These are phyloP conservation scores for Mantis religiosa DNA, from an alignment of 2,888 invertebrate genomes.

Conservation along the genomic window DNA sequence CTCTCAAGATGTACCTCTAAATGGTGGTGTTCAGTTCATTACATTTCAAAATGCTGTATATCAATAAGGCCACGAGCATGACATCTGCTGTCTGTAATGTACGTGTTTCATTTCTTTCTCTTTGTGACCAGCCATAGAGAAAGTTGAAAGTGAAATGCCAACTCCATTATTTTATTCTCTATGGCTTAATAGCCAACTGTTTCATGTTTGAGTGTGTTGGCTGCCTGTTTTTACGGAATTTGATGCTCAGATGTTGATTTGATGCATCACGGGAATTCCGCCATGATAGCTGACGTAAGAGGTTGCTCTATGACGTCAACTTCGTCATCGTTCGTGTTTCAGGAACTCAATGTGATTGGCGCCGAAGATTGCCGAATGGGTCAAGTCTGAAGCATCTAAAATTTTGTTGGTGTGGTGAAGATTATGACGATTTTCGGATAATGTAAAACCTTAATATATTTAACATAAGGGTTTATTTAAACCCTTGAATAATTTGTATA, in stretches of 20 bases:
- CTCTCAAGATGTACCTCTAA: too few species aligned
- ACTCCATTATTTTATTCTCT: not conserved
- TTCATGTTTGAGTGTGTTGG: not conserved
- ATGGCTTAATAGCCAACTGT: not conserved
- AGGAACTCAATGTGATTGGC: slow-evolving; percentile 49
- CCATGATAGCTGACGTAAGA: slow-evolving; percentile 36
- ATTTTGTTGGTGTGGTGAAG: slow-evolving; percentile 55
- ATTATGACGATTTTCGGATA: slow-evolving; percentile 48
- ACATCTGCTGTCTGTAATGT: not conserved
- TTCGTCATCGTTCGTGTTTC: slow-evolving; percentile 49
- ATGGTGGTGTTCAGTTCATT: too few species aligned
- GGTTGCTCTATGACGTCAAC: slow-evolving; percentile 35
- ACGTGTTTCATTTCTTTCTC: not conserved
- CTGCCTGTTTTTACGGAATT: not conserved
- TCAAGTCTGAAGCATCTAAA: slow-evolving; percentile 63
- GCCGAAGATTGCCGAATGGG: slow-evolving; percentile 64
- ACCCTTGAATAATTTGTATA: slow-evolving; percentile 35
- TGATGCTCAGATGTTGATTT: not conserved
- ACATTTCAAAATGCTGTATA: too few species aligned
- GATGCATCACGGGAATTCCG: slow-evolving; percentile 18
- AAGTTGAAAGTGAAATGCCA: too few species aligned
- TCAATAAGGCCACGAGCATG: not conserved
- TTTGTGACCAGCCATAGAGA: not conserved
- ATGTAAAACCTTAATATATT: slow-evolving; percentile 53
- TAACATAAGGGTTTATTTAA: slow-evolving; percentile 54